Base-by-base conservation (phyloP, 2,113 vertebrate genomes). In the Sebastes schlegelii region DNA sequence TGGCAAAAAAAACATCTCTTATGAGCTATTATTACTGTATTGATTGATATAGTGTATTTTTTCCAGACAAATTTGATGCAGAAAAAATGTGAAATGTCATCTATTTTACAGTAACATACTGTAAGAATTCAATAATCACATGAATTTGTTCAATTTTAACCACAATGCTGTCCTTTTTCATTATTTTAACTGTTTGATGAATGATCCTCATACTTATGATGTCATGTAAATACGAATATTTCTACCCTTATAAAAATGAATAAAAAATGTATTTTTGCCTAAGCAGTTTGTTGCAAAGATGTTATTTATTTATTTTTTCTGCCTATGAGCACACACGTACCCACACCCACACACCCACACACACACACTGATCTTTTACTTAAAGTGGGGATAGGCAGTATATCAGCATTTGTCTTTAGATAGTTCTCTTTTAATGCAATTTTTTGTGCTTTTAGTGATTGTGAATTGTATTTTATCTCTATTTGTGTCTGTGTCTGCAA, bases 211-310 rank as follows among this genome's bases (percentile, higher is more conserved):
- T 51, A 61, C 2, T 69, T 10, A 71, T 58, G 46, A 62, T 80
- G 52, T 62, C 8, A 66, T 74, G 62, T 86, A 73, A 72, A 86
- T 85, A 78, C 60, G 11, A 64, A 78, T 77, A 74, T 80, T 64
- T 84, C 17, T 80, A 79, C 48, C 69, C 78, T 77, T 70, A 34
- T 54, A 82, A 77, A 52, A 4, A 79, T 60, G 13, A 80, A 74
- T 79, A 72, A 71, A 77, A 65, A 5, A 21, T 23, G 0, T 34
- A 19, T 84, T 84, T 83, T 85, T 83, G 62, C 45, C 55, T 72
- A 61, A 66, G 12, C 19, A 46, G 6, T 45, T 71, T 11, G 23
- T 48, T 82, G 17, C 4, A 21, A 49, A 40, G 16, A 26, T 49
- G 12, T 76, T 26, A 55, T 34, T 34, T 34, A 4, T 34, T 34